Evolutionary conservation across 2,113 vertebrate species (phyloP), one percentile per base, ranked within the genome.

Genomic region (Spea bombifrons): DNA sequence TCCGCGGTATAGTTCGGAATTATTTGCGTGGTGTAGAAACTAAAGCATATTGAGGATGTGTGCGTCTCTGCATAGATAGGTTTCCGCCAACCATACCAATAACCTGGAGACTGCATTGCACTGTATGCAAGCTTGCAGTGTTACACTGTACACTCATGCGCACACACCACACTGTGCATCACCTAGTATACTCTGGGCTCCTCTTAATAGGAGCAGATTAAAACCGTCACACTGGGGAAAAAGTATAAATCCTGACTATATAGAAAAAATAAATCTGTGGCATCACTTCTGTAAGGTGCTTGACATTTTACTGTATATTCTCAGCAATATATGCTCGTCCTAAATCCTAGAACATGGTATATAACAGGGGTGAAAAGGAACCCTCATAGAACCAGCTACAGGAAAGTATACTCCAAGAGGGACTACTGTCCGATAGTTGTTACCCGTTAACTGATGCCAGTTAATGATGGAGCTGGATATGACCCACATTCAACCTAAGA

Each of bases 41-140:
- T 52, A 48, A 72, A 16, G 76, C 15, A 53, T 65, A 55, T 71
- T 53, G 50, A 66, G 13, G 48, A 73, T 67, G 46, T 68, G 64
- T 15, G 16, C n/a, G 16, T 80, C 71, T 80, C 78, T 80, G 78
- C 78, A 80, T 80, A 80, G 78, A 49, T 73, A 59, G 50, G n/a
- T 72, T 79, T 55, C 30, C 68, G 66, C 9, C 73, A 80, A 67
- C 52, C 64, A 67, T 63, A 9, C 70, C 43, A 55, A 3, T 43
- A 7, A 57, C 77, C 77, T 50, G 71, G 16, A 49, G 55, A 61
- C 10, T 65, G 66, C 71, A 74, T 61, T 68, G 59, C 45, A 74
- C 17, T 80, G 72, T 73, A 68, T 65, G 73, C 45, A 68, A 48
- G 65, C 47, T 17, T 68, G 65, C 65, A 68, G 53, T 66, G 55